Evolutionary conservation across 2,888 invertebrate genomes (phyloP).

Genomic region (Volucella zonaria): DNA sequence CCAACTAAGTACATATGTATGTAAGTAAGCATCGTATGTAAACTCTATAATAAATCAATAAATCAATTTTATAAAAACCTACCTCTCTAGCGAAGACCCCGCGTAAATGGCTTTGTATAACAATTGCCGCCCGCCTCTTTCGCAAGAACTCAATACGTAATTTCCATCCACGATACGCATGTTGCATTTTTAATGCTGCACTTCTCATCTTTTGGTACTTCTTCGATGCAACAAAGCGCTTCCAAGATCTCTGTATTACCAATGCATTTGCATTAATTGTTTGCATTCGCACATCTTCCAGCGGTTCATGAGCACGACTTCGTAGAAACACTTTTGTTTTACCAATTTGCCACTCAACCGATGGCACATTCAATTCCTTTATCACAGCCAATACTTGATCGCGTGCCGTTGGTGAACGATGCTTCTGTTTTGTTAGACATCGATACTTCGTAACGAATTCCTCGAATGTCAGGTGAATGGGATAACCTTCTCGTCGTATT

Average conservation of each 20-base stretch:
- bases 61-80: constrained; percentile 7
- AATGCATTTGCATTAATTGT: constrained; percentile 88
- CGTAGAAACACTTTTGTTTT: constrained; percentile 93
- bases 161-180: constrained; percentile 93
- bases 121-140: constrained; percentile 91
- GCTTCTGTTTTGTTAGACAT: constrained; percentile 84
- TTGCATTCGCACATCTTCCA: constrained; percentile 90
- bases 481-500: constrained; percentile 94
- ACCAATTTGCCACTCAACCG: constrained; percentile 94
- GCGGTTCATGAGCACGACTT: constrained; percentile 90
- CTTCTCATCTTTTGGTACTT: constrained; percentile 87
- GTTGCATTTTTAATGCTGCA: constrained; percentile 90
- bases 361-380: constrained; percentile 86
- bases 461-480: constrained; percentile 90
- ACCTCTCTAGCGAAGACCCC: constrained; percentile 96
- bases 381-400: constrained; percentile 83
- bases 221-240: constrained; percentile 86
- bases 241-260: constrained; percentile 90
- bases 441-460: constrained; percentile 90
- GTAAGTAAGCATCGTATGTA: too few species aligned
- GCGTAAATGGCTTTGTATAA: constrained; percentile 92
- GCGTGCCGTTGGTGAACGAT: constrained; percentile 75
- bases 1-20: too few species aligned
- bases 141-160: constrained; percentile 90
- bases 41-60: not conserved